phyloP scores from a whole-genome alignment of 2,113 vertebrate species.

The Microcebus ravelobensis region DNA sequence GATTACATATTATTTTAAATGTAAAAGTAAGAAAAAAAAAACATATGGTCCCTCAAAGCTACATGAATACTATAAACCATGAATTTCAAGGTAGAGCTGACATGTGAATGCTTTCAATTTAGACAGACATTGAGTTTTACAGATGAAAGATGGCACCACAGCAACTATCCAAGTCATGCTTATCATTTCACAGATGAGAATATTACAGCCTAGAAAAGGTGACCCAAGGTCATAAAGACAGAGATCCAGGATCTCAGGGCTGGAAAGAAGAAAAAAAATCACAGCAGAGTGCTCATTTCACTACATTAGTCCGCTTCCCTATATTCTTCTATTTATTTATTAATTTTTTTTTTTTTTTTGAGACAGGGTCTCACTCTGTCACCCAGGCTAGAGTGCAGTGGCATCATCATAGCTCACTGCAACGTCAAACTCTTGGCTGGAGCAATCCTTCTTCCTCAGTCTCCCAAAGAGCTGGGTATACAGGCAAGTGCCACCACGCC shows the following conservation, averaged over 20 bases:
- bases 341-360: no score
- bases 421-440: no score
- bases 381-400: no score
- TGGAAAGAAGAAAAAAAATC: background rate
- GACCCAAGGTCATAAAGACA: background rate
- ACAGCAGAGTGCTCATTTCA: background rate
- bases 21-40: constrained; percentile 16
- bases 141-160: background rate
- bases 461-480: no score
- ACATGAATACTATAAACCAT: background rate
- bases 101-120: background rate
- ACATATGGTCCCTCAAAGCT: constrained; percentile 1
- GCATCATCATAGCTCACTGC: no score
- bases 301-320: background rate
- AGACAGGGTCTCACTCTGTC: no score
- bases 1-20: background rate
- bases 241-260: background rate
- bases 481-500: no score
- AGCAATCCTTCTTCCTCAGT: no score
- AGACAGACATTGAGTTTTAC: background rate
- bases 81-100: background rate
- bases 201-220: background rate
- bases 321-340: no score
- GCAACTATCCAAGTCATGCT: background rate
- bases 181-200: background rate